A percentile compares a stretch with the other conserved stretches of the same genome.
Evolutionary conservation across 2,888 invertebrate species (phyloP).

Genomic region (Odontocolon sp.): DNA sequence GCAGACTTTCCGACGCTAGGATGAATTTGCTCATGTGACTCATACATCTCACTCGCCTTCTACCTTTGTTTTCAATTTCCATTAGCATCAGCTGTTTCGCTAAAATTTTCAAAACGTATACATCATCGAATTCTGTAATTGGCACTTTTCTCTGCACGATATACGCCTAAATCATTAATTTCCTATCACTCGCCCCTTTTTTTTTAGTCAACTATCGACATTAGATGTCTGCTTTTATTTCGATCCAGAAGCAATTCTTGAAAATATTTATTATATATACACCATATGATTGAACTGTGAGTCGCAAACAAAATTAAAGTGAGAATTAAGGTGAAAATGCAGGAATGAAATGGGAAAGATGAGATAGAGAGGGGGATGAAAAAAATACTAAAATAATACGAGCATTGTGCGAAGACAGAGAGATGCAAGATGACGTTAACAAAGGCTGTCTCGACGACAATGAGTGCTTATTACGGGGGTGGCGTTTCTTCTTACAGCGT

Average conservation of each 20-base stretch:
- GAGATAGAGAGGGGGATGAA: neutral
- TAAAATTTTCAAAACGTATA: no score
- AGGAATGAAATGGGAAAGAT: neutral
- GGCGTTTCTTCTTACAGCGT: constrained; percentile 57
- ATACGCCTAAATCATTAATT: no score
- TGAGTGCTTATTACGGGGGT: constrained; percentile 62
- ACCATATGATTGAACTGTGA: neutral
- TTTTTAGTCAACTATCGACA: no score
- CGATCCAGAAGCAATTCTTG: no score
- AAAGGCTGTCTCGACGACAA: constrained; percentile 57
- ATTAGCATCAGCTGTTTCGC: constrained; percentile 16
- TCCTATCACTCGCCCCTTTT: no score
- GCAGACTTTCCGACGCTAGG: constrained; percentile 24
- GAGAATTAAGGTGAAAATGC: neutral
- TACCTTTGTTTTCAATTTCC: constrained; percentile 12
- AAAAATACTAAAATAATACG: constrained; percentile 39
- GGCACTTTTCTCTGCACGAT: no score
- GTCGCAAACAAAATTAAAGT: neutral
- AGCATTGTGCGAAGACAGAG: constrained; percentile 38
- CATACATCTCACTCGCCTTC: constrained; percentile 14
- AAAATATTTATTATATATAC: no score
- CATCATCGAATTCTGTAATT: no score
- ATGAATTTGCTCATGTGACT: constrained; percentile 16
- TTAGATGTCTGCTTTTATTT: no score
- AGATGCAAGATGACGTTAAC: constrained; percentile 48